Evolutionary conservation across 2,113 vertebrate species (phyloP).

Genomic region (Lasiurus cinereus): DNA sequence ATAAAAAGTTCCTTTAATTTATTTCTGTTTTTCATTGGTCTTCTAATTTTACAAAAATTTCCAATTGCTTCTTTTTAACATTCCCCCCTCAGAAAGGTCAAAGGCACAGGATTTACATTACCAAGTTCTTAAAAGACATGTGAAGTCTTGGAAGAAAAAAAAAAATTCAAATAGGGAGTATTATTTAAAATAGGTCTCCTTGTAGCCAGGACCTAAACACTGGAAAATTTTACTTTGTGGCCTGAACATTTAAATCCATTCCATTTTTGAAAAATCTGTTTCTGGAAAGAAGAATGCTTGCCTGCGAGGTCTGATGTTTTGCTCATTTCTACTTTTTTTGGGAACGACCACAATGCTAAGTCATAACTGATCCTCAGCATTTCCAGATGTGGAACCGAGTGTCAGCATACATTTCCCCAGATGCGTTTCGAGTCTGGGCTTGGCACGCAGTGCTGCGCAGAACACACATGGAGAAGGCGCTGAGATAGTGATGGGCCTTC

Average conservation of each 20-base stretch:
- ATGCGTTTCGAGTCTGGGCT: conserved; percentile 64
- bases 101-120: conserved; percentile 32
- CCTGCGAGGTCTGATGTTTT: conserved; percentile 79
- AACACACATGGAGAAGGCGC: conserved; percentile 84
- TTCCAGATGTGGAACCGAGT: conserved; percentile 86
- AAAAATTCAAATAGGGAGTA: not conserved
- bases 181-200: conserved; percentile 70
- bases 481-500: conserved; percentile 63
- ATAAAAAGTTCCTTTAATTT: conserved; percentile 44
- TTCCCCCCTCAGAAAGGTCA: conserved; percentile 33
- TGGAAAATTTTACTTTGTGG: conserved; percentile 68
- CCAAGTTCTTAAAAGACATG: conserved; percentile 41
- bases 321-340: conserved; percentile 49
- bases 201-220: conserved; percentile 41
- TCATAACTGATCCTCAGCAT: conserved; percentile 80
- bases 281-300: conserved; percentile 73
- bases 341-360: conserved; percentile 74
- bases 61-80: conserved; percentile 55
- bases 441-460: conserved; percentile 39
- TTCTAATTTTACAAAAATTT: conserved; percentile 52
- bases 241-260: conserved; percentile 52
- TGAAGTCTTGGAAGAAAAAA: conserved; percentile 1
- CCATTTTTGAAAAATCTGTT: conserved; percentile 57
- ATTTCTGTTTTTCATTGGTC: conserved; percentile 53
- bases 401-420: conserved; percentile 77